Conservation (phyloP, 2,113 vertebrate species). For the Pomatostomus ruficeps region DNA sequence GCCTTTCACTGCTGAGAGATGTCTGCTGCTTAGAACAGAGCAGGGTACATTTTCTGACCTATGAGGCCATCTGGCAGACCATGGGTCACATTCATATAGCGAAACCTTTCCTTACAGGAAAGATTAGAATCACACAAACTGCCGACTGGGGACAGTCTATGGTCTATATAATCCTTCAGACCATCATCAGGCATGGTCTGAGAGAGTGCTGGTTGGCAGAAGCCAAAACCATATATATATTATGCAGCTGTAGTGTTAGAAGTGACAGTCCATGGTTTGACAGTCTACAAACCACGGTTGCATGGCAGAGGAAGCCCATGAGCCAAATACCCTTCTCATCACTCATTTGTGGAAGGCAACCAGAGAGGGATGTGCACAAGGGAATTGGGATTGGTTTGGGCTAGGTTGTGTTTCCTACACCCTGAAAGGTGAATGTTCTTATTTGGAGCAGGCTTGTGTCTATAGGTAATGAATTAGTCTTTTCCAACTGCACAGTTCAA, state of each 20-base stretch:
- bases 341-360: background rate
- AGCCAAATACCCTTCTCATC: background rate
- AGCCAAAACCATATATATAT: background rate
- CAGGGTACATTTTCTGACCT: background rate
- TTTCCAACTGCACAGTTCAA: background rate
- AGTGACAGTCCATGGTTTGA: background rate
- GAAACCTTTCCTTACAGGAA: background rate
- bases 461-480: background rate
- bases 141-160: background rate
- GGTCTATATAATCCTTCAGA: background rate
- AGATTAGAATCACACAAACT: background rate
- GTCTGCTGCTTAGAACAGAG: background rate
- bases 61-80: background rate
- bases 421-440: background rate
- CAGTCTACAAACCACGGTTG: background rate
- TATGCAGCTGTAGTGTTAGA: background rate
- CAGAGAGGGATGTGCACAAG: accelerated
- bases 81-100: background rate
- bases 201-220: background rate
- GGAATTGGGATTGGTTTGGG: background rate
- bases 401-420: background rate
- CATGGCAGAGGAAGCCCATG: background rate
- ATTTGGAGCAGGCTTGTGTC: background rate
- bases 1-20: background rate
- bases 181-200: background rate